Conservation (phyloP, 1,140 invertebrate genomes). For the Pristionchus pacificus region DNA sequence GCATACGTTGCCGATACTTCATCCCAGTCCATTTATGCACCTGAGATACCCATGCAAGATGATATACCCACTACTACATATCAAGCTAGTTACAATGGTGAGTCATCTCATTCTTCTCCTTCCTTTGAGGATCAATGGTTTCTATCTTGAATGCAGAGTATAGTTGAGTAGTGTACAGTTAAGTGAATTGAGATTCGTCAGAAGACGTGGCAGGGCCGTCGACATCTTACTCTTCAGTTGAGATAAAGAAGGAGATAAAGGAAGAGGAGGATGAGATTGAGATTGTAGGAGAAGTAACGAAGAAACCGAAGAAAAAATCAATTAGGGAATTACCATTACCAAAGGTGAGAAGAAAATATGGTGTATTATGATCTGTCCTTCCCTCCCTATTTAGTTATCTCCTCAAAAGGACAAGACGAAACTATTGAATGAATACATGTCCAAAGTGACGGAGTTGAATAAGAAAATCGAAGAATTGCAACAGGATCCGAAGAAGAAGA, state of each 20-base stretch:
- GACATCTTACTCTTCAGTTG: too few relatives aligned
- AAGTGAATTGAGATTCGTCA: too few relatives aligned
- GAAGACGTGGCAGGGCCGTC: too few relatives aligned
- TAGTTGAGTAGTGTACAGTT: too few relatives aligned
- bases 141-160: not conserved
- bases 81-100: not conserved
- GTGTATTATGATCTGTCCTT: too few relatives aligned
- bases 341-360: too few relatives aligned
- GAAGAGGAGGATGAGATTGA: too few relatives aligned
- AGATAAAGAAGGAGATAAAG: too few relatives aligned
- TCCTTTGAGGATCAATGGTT: not conserved
- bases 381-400: too few relatives aligned
- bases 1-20: not conserved
- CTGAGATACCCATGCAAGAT: not conserved
- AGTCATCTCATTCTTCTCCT: not conserved
- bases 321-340: too few relatives aligned
- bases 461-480: not conserved
- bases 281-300: too few relatives aligned
- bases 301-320: too few relatives aligned
- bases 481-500: not conserved
- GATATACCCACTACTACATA: not conserved
- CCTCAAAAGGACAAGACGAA: not conserved
- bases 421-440: not conserved
- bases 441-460: not conserved
- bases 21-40: not conserved